Evolutionary conservation across 2,888 invertebrate species (phyloP), one percentile per base, ranked within the genome.

Genomic region (Eucera pruinosa): DNA sequence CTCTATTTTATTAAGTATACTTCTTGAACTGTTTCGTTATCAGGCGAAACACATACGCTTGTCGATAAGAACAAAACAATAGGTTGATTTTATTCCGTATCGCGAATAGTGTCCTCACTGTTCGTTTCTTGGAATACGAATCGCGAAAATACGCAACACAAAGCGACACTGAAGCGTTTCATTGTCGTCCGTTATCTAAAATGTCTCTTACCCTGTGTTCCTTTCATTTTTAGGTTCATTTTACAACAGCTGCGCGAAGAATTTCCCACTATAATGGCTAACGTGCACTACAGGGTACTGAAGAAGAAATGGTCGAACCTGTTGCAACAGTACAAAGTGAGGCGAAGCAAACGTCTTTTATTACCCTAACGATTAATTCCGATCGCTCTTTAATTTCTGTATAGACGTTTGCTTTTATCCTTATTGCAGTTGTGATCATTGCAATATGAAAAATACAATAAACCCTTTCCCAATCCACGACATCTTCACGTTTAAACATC

Each of bases 231-330:
- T 76, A 90, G 89, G 76, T 86, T 84, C 67, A 90, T 90, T 47
- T 82, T 90, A 48, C 86, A 85, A 55, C 88, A 88, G 73, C 90
- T 90, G 89, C 86, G 87, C 62, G 82, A 86, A 58, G 90, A 90
- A 73, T 90, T 89, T 73, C 90, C 90, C 57, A 87, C 84, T 62
- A 87, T 88, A 67, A 89, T 90, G 89, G 87, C 88, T 80, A 86
- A 89, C 79, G 87, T 90, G 39, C 90, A 89, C 74, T 90, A 90
- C 80, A 83, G 87, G 68, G 90, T 90, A 47, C 84, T 90, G 43
- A 90, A 90, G 84, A 90, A 90, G 83, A 90, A 90, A 71, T 89
- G 90, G 89, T 90, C 90, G 41, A 90, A 90, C 80, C 81, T 90
- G 72, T 82, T 90, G 67, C 90, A 90, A 73, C 89, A 89, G 65